phyloP scores from a whole-genome alignment of 37 sponge, comb jelly and placozoan species.

The Geodia barretti region DNA sequence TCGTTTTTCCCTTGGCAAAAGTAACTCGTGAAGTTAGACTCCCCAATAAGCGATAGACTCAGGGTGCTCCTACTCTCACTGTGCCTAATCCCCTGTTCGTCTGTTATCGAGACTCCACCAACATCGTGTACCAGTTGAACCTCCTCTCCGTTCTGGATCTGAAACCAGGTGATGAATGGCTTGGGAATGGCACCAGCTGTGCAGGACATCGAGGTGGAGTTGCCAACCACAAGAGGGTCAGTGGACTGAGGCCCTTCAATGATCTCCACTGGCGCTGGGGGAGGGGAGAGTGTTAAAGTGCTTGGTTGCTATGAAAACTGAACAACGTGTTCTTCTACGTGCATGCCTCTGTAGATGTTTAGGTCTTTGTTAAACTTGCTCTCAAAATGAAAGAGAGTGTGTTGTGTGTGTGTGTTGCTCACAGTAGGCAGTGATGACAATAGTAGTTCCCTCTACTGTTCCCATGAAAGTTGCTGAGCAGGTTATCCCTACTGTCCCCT shows the following conservation, averaged over 20 bases:
- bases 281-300: no score
- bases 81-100: no score
- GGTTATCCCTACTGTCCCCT: neutral
- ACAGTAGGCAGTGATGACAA: neutral
- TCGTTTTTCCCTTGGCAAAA: no score
- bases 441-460: neutral
- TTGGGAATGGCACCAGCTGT: constrained; percentile 38
- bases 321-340: no score
- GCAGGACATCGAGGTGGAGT: constrained; percentile 34
- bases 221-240: neutral
- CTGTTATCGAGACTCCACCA: no score
- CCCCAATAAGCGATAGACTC: no score
- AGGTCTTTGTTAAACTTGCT: neutral
- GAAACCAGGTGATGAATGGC: constrained; percentile 60
- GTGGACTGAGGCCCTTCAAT: neutral
- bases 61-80: no score
- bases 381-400: no score
- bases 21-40: no score
- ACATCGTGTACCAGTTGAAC: neutral
- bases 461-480: neutral
- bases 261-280: neutral
- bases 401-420: neutral
- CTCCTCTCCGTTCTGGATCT: neutral
- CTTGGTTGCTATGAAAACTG: no score
- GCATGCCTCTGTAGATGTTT: no score